Conservation (phyloP, 1,140 invertebrate genomes). For the Aplysia californica region DNA sequence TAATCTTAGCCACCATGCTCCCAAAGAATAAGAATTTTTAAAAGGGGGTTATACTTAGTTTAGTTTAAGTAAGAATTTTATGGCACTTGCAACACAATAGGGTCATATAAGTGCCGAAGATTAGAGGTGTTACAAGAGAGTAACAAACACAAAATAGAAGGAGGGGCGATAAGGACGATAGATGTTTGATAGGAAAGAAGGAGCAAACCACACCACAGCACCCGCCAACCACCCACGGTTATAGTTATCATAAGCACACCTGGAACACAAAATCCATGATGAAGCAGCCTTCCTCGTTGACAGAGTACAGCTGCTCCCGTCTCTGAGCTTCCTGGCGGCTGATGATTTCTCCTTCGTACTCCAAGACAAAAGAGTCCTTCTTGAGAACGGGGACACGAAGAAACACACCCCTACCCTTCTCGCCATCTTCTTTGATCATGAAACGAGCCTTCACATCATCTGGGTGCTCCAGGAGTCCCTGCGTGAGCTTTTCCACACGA, state of each 20-base stretch:
- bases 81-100: too few species aligned
- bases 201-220: too few species aligned
- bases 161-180: too few species aligned
- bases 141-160: too few species aligned
- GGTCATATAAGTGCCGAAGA: too few species aligned
- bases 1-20: too few species aligned
- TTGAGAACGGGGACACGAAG: neutral
- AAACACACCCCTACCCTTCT: slow-evolving; percentile 20
- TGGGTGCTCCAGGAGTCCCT: neutral
- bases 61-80: too few species aligned
- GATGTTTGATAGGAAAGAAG: too few species aligned
- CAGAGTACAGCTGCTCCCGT: slow-evolving; percentile 9
- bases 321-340: neutral
- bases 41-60: too few species aligned
- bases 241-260: slow-evolving; percentile 12
- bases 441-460: neutral
- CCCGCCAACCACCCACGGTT: too few species aligned
- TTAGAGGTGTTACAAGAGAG: too few species aligned
- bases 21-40: too few species aligned
- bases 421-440: neutral
- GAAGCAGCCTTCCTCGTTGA: slow-evolving; percentile 24
- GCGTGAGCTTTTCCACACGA: slow-evolving; percentile 2
- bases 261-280: slow-evolving; percentile 20
- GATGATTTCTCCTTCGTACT: slow-evolving; percentile 26
- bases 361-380: slow-evolving; percentile 23